These are phyloP conservation scores for Cuniculus paca DNA, from an alignment of 2,797 vertebrate species.

Conservation along the genomic window DNA sequence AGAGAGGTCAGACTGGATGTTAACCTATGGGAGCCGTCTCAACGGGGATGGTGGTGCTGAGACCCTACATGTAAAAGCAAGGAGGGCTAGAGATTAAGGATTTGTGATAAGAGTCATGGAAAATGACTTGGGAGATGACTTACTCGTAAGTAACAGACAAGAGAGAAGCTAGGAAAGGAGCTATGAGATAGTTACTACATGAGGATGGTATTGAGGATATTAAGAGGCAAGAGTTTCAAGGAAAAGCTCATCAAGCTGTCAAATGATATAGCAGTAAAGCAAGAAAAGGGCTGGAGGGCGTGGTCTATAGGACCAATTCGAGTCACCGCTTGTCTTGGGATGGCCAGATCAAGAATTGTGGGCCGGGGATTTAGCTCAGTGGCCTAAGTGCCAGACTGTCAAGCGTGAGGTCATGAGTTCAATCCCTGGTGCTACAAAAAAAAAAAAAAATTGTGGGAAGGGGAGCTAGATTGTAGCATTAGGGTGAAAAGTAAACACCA, in stretches of 20 bases:
- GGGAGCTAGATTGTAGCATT: neutral
- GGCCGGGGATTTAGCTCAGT: too few relatives aligned
- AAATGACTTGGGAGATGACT: neutral
- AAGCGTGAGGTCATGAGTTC: too few relatives aligned
- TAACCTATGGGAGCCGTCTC: neutral
- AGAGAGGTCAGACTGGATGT: neutral
- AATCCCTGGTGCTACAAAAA: too few relatives aligned
- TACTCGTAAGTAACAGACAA: neutral
- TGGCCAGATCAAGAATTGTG: neutral
- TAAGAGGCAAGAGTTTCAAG: neutral
- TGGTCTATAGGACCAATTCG: neutral
- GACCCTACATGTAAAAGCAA: neutral
- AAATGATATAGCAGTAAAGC: neutral
- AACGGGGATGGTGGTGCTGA: neutral
- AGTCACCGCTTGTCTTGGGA: neutral
- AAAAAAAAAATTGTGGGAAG: neutral
- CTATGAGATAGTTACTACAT: neutral
- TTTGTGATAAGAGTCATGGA: neutral
- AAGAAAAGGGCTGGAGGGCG: neutral
- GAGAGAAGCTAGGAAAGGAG: slow-evolving; percentile 27
- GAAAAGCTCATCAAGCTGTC: slow-evolving; percentile 43
- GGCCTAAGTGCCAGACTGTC: too few relatives aligned
- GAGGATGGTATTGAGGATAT: neutral
- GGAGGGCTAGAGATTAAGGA: neutral
- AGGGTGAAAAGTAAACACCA: accelerated